These are phyloP conservation scores for Caenorhabditis uteleia DNA, from an alignment of 2,888 invertebrate genomes.

Conservation along the genomic window DNA sequence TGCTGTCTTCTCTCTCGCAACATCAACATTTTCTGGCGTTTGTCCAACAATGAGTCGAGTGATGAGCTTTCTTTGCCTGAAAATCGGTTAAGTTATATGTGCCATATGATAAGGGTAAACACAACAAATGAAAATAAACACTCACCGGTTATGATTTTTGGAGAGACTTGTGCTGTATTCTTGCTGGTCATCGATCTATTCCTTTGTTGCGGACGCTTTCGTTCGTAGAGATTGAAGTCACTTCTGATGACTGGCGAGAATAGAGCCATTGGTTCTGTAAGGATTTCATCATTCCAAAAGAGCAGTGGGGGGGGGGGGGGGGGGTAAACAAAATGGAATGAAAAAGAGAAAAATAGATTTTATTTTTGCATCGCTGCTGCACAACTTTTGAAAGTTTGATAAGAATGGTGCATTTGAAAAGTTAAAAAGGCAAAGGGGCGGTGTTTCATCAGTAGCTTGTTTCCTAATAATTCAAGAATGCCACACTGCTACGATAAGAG, in stretches of 20 bases:
- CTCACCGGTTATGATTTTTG: not conserved
- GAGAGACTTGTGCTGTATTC: not conserved
- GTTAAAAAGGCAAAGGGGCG: too few species aligned
- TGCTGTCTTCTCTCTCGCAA: constrained; percentile 11
- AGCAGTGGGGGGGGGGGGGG: too few species aligned
- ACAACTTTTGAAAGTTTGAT: too few species aligned
- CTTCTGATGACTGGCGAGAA: constrained; percentile 28
- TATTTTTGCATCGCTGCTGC: too few species aligned
- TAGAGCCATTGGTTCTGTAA: constrained; percentile 41
- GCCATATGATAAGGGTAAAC: not conserved
- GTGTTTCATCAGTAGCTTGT: too few species aligned
- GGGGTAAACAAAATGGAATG: too few species aligned
- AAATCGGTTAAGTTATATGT: not conserved
- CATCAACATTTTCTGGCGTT: constrained; percentile 33
- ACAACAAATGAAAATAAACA: not conserved
- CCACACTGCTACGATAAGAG: too few species aligned
- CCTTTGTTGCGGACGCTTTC: constrained; percentile 20
- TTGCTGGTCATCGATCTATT: constrained; percentile 4
- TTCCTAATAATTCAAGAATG: too few species aligned
- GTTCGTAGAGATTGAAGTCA: constrained; percentile 29
- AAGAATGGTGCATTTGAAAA: too few species aligned
- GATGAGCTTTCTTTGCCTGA: constrained; percentile 37
- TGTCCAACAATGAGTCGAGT: constrained; percentile 34
- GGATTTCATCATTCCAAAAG: too few species aligned
- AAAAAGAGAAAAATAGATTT: too few species aligned